phyloP scores from a whole-genome alignment of 2,797 vertebrate genomes.

The Thamnophis elegans region DNA sequence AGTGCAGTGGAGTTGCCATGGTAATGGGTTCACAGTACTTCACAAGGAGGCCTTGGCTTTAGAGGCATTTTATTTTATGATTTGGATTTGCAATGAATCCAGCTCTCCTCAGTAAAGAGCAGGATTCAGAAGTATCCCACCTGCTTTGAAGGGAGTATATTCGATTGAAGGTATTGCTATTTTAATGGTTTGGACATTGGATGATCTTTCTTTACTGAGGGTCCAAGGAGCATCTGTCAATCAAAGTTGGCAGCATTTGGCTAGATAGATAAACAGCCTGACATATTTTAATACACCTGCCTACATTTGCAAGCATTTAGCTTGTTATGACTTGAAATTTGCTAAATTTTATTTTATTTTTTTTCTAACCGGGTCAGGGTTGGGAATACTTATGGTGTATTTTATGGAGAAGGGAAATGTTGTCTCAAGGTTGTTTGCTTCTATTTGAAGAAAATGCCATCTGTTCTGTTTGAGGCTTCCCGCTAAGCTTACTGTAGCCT shows the following conservation, averaged over 20 bases:
- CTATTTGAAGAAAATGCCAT: constrained; percentile 9
- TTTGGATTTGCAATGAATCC: neutral
- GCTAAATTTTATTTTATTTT: neutral
- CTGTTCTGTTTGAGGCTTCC: neutral
- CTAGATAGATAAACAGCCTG: neutral
- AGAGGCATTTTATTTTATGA: neutral
- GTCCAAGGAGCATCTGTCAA: neutral
- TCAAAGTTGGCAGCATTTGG: neutral
- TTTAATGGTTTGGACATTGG: neutral
- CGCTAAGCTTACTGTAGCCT: neutral
- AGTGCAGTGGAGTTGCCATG: no score
- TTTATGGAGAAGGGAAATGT: neutral
- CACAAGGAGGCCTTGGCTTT: no score
- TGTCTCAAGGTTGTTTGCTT: neutral
- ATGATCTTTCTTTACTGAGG: neutral
- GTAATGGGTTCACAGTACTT: no score
- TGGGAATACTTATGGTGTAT: neutral
- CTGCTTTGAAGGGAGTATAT: neutral
- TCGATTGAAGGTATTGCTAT: neutral
- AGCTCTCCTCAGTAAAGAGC: neutral
- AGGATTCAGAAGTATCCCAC: neutral
- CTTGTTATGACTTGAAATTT: neutral
- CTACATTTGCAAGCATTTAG: neutral
- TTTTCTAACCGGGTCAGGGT: neutral
- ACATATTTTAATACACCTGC: neutral